Evolutionary conservation across 2,113 vertebrate genomes (phyloP).

Genomic region (Toxotes chatareus): DNA sequence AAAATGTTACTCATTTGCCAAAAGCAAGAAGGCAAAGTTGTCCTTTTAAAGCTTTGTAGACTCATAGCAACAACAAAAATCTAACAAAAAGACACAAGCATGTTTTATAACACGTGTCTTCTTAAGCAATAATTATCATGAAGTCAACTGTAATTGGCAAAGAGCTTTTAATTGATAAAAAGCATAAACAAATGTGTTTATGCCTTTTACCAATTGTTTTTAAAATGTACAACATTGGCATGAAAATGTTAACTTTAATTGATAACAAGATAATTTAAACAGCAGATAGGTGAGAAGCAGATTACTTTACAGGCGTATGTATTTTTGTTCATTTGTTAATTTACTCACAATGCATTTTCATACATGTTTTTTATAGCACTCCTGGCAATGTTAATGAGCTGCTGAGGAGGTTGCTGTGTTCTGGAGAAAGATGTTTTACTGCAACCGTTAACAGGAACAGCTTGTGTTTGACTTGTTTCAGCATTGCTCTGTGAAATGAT

Average conservation of each 20-base stretch:
- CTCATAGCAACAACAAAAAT: neutral
- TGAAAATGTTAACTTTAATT: neutral
- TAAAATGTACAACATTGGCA: neutral
- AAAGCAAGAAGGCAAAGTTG: neutral
- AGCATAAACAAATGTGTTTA: neutral
- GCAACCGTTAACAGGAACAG: conserved; percentile 60
- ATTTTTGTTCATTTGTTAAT: conserved; percentile 38
- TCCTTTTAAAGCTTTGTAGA: neutral
- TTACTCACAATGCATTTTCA: conserved; percentile 35
- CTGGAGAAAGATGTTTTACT: conserved; percentile 58
- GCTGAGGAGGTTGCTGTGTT: conserved; percentile 46
- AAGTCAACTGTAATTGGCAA: neutral
- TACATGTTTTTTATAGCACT: conserved; percentile 49
- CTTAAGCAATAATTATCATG: neutral
- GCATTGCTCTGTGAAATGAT: conserved; percentile 70
- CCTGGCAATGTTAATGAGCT: conserved; percentile 60
- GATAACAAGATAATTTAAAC: conserved; percentile 4
- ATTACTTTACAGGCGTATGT: conserved; percentile 20
- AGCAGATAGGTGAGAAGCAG: neutral
- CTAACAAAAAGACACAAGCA: neutral
- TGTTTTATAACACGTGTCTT: neutral
- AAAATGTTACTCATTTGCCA: conserved; percentile 12
- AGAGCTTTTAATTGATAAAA: neutral
- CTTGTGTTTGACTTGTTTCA: conserved; percentile 67
- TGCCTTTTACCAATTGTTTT: too few relatives aligned